Base-by-base conservation (phyloP, 2,797 vertebrate species). In the Neosilurus mollespiculum region DNA sequence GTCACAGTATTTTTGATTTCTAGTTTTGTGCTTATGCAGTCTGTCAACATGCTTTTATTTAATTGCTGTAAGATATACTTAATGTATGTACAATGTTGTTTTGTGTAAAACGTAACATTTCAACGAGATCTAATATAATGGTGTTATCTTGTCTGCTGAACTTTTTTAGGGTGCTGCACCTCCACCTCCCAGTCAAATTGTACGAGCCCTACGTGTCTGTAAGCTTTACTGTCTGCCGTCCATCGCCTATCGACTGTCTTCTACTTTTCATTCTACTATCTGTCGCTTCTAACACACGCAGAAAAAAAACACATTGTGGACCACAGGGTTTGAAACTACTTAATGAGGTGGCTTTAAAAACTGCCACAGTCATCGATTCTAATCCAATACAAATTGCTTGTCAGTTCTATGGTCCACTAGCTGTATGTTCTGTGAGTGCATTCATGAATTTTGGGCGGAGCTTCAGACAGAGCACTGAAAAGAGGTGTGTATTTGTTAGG, bases 181-280 rank as follows among this genome's bases (percentile, higher is more conserved):
- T 91, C 94, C 94, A 93, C 95, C 94, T 93, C 95, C 96, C 92
- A 95, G 95, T 92, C 96, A 96, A 96, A 97, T 97, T 97, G 96
- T 98, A 97, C 95, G 97, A 96, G 94, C 93, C 94, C 94, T 94
- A 78, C 61, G 90, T 95, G 88, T 95, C 93, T 96, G 94, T 95
- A 94, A 95, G 92, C 90, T 92, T 94, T 91, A 94, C 89, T 89
- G 69, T 81, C 80, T 81, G 26, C 56, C n/a, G 58, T 72, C 69
- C 62, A 20, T 77, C 58, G 30, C 30, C 73, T 73, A 14, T 51
- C n/a, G 2, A 84, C 87, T 92, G 83, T 78, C 93, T 94, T 90
- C 95, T 94, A 92, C 37, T 76, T 83, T 71, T 66, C 58, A 16
- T n/a, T 73, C 14, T 59, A 64, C 75, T 80, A 3, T 66, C 58